These are phyloP conservation scores for Nothocercus nigrocapillus DNA, from an alignment of 2,113 vertebrate genomes.

Conservation along the genomic window DNA sequence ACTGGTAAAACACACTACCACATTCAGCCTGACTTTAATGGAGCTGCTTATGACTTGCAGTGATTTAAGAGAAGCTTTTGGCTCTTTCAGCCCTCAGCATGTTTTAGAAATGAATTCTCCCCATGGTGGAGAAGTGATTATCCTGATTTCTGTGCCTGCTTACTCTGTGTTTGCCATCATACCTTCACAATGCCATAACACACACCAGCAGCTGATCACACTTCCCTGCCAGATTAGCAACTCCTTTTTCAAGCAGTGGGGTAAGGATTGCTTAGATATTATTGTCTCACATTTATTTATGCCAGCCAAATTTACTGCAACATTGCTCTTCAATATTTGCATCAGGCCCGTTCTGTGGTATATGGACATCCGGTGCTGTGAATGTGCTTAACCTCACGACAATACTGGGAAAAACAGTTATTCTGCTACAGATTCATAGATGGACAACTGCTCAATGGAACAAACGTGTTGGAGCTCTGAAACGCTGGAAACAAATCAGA, in stretches of 20 bases:
- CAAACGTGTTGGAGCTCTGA: not conserved
- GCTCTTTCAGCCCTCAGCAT: not conserved
- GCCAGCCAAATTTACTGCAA: not conserved
- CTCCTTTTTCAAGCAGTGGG: not conserved
- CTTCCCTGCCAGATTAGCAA: not conserved
- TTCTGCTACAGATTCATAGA: too few species aligned
- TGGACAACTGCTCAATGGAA: not conserved
- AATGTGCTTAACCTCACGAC: not conserved
- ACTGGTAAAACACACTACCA: not conserved
- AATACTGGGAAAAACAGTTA: fast-evolving
- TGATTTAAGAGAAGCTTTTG: not conserved
- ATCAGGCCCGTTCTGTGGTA: too few species aligned
- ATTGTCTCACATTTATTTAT: not conserved
- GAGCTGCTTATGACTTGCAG: not conserved
- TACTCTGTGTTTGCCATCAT: not conserved
- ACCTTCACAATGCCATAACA: not conserved
- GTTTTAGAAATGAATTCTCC: not conserved
- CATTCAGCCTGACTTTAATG: fast-evolving
- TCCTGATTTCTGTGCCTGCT: not conserved
- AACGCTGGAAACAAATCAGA: not conserved
- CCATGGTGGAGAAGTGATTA: fast-evolving
- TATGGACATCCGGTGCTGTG: fast-evolving
- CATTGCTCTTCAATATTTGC: too few species aligned
- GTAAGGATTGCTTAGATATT: not conserved
- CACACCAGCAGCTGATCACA: not conserved